phyloP scores from a whole-genome alignment of 2,113 vertebrate species.

The Phylloscopus trochilus region DNA sequence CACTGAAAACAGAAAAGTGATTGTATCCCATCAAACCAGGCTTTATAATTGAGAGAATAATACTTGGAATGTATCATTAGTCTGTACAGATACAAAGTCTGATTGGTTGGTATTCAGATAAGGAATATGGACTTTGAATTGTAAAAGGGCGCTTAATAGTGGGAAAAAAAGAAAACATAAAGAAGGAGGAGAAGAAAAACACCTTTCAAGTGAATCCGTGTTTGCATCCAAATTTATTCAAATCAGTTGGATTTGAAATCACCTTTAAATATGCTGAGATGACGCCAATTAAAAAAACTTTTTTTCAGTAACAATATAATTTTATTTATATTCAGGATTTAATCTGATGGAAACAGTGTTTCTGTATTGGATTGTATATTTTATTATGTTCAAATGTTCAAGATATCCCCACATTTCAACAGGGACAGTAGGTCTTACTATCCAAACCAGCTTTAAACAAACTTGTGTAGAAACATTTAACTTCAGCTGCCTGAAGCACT shows the following conservation, averaged over 20 bases:
- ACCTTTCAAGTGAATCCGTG: neutral
- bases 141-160: neutral
- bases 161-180: neutral
- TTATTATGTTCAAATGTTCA: neutral
- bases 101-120: conserved; percentile 6
- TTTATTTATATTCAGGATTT: neutral
- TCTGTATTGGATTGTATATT: neutral
- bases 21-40: conserved; percentile 57
- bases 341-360: neutral
- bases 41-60: conserved; percentile 64
- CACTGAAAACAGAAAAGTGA: conserved; percentile 55
- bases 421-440: neutral
- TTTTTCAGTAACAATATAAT: neutral
- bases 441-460: neutral
- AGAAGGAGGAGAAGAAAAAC: neutral
- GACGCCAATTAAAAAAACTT: neutral
- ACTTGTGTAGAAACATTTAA: neutral
- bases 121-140: neutral
- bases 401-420: neutral
- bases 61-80: conserved; percentile 31
- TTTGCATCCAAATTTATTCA: neutral
- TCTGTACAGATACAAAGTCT: neutral
- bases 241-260: neutral
- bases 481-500: neutral
- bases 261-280: neutral